These are phyloP conservation scores for Austrolebias charrua DNA, from an alignment of 2,797 vertebrate genomes.

Conservation along the genomic window DNA sequence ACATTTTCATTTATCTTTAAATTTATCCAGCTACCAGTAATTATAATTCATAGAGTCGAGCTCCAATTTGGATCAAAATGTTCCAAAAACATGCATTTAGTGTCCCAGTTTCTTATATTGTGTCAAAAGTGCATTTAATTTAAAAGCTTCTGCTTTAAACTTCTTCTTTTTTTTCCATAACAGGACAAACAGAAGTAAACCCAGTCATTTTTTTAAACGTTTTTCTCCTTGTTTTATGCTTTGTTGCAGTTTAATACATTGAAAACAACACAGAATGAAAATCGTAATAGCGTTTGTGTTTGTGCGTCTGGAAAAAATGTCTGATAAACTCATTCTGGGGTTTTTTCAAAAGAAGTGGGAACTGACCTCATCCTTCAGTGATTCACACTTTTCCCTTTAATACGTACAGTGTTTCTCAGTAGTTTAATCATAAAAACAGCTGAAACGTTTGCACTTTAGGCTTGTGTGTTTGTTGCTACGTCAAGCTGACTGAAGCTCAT, in stretches of 20 bases:
- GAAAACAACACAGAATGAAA: slow-evolving; percentile 17
- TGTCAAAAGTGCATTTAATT: no score
- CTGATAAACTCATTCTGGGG: slow-evolving; percentile 42
- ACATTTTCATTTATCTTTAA: neutral
- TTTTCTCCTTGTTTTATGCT: slow-evolving; percentile 2
- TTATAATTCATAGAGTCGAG: no score
- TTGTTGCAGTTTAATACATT: slow-evolving; percentile 36
- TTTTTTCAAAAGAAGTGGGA: slow-evolving; percentile 17
- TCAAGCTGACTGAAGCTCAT: slow-evolving; percentile 27
- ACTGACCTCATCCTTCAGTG: slow-evolving; percentile 39
- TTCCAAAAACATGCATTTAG: no score
- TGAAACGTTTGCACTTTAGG: slow-evolving; percentile 28
- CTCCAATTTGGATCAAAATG: no score
- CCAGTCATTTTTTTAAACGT: neutral
- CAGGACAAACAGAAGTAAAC: no score
- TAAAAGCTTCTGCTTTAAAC: no score
- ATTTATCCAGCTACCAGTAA: no score
- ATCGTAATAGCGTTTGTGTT: slow-evolving; percentile 32
- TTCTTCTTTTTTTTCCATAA: no score
- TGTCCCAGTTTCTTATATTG: no score
- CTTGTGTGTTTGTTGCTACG: slow-evolving; percentile 41
- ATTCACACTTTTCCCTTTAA: slow-evolving; percentile 45
- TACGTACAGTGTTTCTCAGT: slow-evolving; percentile 22
- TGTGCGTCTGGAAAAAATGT: slow-evolving; percentile 31
- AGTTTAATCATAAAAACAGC: slow-evolving; percentile 19